Conservation (phyloP, 2,797 vertebrate genomes). For the Valencia hispanica region DNA sequence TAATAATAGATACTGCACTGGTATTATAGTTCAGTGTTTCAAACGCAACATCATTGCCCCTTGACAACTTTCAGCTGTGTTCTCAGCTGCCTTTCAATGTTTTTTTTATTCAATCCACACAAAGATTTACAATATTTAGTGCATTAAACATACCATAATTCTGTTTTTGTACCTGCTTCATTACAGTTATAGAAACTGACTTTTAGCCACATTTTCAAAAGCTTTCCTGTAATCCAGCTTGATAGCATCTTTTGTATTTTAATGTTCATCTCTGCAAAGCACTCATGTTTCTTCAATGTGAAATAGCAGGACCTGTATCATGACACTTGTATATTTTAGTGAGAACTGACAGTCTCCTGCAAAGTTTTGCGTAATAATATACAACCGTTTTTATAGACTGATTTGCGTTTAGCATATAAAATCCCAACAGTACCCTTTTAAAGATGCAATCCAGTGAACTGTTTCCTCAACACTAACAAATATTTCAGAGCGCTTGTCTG, state of each 20-base stretch:
- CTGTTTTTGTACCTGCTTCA: not conserved
- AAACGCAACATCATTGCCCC: too few species aligned
- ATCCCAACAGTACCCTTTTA: not conserved
- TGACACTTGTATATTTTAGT: slow-evolving; percentile 4
- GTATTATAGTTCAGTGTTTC: too few species aligned
- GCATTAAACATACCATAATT: not conserved
- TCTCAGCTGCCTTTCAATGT: too few species aligned
- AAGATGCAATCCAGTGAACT: not conserved
- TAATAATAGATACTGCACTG: too few species aligned
- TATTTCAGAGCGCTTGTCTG: too few species aligned
- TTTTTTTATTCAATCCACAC: not conserved
- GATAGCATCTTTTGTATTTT: not conserved
- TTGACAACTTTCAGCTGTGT: too few species aligned
- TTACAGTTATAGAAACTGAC: not conserved
- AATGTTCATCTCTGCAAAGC: not conserved
- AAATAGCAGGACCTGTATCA: not conserved
- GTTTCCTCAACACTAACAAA: too few species aligned
- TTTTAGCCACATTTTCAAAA: not conserved
- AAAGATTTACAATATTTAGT: not conserved
- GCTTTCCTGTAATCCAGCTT: not conserved
- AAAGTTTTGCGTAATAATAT: not conserved
- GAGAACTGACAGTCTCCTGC: slow-evolving; percentile 9
- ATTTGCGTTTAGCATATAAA: slow-evolving; percentile 5
- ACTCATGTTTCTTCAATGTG: not conserved
- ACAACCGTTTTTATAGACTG: not conserved